Percentiles rank a stretch among this genome's conserved stretches.
Conservation (phyloP, 2,888 invertebrate genomes). For the Hydraecia micacea region DNA sequence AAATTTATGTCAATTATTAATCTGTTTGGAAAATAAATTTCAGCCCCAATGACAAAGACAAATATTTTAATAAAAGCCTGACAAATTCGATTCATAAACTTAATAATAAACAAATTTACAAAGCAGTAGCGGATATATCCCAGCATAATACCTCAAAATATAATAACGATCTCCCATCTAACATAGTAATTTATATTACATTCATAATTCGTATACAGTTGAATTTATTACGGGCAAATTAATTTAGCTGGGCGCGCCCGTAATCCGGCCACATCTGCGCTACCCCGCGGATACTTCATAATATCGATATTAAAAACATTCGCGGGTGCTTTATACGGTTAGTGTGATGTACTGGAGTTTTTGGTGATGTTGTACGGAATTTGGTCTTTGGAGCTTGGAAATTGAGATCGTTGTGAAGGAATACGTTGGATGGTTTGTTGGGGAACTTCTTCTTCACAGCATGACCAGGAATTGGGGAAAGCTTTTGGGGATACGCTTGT, state of each 20-base stretch:
- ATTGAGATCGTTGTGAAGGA: neutral
- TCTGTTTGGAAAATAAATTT: no score
- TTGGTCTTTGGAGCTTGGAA: neutral
- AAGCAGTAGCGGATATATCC: slow-evolving; percentile 35
- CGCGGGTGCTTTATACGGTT: slow-evolving; percentile 48
- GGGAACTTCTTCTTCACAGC: neutral
- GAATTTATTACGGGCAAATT: slow-evolving; percentile 83
- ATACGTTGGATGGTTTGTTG: neutral
- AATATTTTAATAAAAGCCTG: slow-evolving; percentile 26
- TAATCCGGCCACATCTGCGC: slow-evolving; percentile 79
- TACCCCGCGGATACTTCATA: slow-evolving; percentile 64
- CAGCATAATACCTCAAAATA: slow-evolving; percentile 63
- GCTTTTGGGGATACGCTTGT: no score
- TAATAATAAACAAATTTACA: slow-evolving; percentile 42
- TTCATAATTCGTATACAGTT: slow-evolving; percentile 80
- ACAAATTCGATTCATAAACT: slow-evolving; percentile 30
- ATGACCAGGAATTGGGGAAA: neutral
- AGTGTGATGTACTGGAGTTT: slow-evolving; percentile 37
- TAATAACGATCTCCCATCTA: slow-evolving; percentile 66
- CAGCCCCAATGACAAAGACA: no score
- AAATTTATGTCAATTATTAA: no score
- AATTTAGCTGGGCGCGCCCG: slow-evolving; percentile 75
- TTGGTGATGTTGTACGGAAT: slow-evolving; percentile 2
- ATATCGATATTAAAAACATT: slow-evolving; percentile 76
- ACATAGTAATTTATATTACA: slow-evolving; percentile 79